Conservation (phyloP, 2,888 invertebrate genomes). For the Drosophila paranaensis region DNA sequence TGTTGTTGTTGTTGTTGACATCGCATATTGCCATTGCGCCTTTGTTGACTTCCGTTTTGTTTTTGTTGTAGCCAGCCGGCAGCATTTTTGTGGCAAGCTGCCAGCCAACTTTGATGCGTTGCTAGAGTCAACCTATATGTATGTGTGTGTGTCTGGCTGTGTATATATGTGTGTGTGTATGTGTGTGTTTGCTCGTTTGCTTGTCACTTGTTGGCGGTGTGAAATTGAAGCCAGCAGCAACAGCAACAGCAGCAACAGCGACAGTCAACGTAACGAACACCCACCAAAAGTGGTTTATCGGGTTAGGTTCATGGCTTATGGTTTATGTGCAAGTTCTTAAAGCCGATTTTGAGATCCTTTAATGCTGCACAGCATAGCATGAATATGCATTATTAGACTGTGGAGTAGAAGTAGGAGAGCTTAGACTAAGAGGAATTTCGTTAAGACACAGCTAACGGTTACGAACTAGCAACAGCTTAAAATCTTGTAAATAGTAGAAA, state of each 20-base stretch:
- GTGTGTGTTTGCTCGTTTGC: slow-evolving; percentile 47
- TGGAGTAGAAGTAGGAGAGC: background rate
- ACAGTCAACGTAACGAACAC: slow-evolving; percentile 37
- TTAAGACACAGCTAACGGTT: background rate
- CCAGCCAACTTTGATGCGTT: slow-evolving; percentile 71
- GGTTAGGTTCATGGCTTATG: slow-evolving; percentile 56
- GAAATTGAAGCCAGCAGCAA: slow-evolving; percentile 67
- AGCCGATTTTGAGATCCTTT: slow-evolving; percentile 2
- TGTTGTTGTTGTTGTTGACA: slow-evolving; percentile 1
- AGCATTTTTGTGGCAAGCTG: slow-evolving; percentile 71
- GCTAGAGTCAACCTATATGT: slow-evolving; percentile 37
- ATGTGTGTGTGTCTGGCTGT: slow-evolving; percentile 8
- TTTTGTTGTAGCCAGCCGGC: slow-evolving; percentile 44
- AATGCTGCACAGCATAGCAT: slow-evolving; percentile 3
- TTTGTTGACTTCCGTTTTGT: slow-evolving; percentile 52
- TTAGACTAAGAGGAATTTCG: background rate
- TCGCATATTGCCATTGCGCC: slow-evolving; percentile 46
- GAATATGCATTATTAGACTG: background rate
- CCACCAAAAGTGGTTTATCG: slow-evolving; percentile 69
- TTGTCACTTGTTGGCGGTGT: slow-evolving; percentile 75
- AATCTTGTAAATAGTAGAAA: too few species aligned
- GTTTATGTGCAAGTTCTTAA: slow-evolving; percentile 27
- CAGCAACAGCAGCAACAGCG: slow-evolving; percentile 6
- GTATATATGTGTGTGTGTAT: slow-evolving; percentile 29
- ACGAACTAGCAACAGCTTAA: too few species aligned